These are phyloP conservation scores for Collichthys lucidus DNA, from an alignment of 2,113 vertebrate species.

Conservation along the genomic window DNA sequence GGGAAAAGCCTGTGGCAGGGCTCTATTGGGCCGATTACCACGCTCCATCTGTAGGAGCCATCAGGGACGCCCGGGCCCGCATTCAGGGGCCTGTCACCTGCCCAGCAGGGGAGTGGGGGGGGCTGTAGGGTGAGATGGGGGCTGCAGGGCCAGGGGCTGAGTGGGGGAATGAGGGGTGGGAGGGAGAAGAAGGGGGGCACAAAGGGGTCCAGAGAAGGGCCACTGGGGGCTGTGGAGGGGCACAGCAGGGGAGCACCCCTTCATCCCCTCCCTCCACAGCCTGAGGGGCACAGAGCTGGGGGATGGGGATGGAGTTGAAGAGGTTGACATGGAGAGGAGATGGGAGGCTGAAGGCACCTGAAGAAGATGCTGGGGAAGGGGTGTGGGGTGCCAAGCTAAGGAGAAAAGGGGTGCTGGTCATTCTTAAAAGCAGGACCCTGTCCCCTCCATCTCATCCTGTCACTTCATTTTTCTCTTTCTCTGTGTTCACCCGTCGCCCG, in stretches of 20 bases:
- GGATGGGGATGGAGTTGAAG: constrained; percentile 67
- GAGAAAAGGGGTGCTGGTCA: constrained; percentile 46
- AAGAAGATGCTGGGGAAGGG: constrained; percentile 67
- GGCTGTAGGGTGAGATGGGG: constrained; percentile 80
- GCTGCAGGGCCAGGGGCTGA: constrained; percentile 78
- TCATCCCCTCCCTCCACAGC: constrained; percentile 85
- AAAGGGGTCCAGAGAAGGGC: constrained; percentile 89
- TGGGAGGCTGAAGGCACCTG: constrained; percentile 77
- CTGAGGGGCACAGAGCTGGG: constrained; percentile 76
- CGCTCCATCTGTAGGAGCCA: constrained; percentile 99
- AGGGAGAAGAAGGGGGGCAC: constrained; percentile 89
- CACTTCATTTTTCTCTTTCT: constrained; percentile 42
- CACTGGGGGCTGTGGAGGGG: constrained; percentile 86
- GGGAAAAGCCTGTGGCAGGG: constrained; percentile 94
- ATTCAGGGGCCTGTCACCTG: constrained; percentile 99
- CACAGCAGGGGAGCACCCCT: constrained; percentile 94
- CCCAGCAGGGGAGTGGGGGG: constrained; percentile 91
- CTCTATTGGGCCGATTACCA: constrained; percentile 99
- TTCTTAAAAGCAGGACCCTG: constrained; percentile 55
- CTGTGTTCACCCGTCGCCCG: constrained; percentile 14
- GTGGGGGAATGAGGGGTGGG: constrained; percentile 90
- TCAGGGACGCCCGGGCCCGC: constrained; percentile 93
- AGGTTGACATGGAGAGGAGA: constrained; percentile 67
- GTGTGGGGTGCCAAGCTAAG: constrained; percentile 36
- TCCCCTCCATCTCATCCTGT: constrained; percentile 61